phyloP scores from a whole-genome alignment of 1,140 invertebrate species.

The Tetramorium simillimum region DNA sequence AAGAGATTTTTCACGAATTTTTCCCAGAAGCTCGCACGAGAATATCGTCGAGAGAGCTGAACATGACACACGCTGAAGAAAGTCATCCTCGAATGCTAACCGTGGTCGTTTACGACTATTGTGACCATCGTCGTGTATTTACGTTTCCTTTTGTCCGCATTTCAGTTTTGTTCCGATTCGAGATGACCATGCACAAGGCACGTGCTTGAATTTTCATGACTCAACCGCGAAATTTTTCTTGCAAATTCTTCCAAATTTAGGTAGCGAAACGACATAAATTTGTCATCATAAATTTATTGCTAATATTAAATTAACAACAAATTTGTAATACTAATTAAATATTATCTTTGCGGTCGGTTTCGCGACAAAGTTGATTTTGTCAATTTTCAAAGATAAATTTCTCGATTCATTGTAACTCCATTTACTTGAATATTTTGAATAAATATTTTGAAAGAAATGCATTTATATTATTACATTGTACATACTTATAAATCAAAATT shows the following conservation, averaged over 20 bases:
- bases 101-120: not conserved
- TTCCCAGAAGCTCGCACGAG: not conserved
- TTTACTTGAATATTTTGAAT: not conserved
- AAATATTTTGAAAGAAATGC: not conserved
- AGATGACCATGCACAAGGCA: not conserved
- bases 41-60: not conserved
- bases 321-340: not conserved
- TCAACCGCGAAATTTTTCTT: not conserved
- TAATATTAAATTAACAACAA: too few relatives aligned
- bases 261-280: not conserved
- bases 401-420: not conserved
- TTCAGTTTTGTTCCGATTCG: not conserved
- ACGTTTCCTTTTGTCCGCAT: not conserved
- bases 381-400: not conserved
- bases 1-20: not conserved
- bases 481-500: not conserved
- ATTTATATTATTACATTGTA: not conserved
- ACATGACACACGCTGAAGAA: not conserved
- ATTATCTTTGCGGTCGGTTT: not conserved
- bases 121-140: not conserved
- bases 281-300: not conserved
- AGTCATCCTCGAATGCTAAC: not conserved
- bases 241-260: not conserved
- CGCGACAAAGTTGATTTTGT: not conserved
- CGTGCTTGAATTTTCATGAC: not conserved